Percentiles rank a stretch among this genome's conserved stretches.
These are phyloP conservation scores for Caenorhabditis becei DNA, from an alignment of 2,888 invertebrate species.

Conservation along the genomic window DNA sequence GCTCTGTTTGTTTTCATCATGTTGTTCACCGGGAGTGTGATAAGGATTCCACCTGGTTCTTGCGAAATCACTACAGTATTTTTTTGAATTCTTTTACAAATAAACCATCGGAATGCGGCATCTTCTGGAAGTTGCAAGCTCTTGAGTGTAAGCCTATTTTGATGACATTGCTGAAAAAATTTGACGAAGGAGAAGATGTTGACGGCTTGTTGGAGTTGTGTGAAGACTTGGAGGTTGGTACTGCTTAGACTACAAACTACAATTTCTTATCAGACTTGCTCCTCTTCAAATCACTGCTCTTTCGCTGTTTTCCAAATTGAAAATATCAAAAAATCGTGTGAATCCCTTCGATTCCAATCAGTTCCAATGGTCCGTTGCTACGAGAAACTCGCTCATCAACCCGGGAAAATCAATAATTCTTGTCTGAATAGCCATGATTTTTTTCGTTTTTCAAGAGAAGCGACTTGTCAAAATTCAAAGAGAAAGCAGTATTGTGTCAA, in stretches of 20 bases:
- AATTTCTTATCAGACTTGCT: not conserved
- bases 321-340: too few relatives aligned
- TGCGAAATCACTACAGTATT: not conserved
- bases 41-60: not conserved
- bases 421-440: too few relatives aligned
- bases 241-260: slow-evolving; percentile 2
- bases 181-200: not conserved
- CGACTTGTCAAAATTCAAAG: too few relatives aligned
- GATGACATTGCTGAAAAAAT: not conserved
- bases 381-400: too few relatives aligned
- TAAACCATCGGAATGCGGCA: not conserved
- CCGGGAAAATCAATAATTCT: too few relatives aligned
- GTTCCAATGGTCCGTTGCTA: too few relatives aligned
- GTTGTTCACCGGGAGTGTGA: not conserved
- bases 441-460: too few relatives aligned
- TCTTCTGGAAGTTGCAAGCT: not conserved
- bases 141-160: not conserved
- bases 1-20: not conserved
- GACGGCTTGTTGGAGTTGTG: not conserved
- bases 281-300: too few relatives aligned
- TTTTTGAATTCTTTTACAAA: not conserved
- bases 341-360: too few relatives aligned
- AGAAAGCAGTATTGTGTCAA: too few relatives aligned
- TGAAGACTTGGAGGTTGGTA: slow-evolving; percentile 13
- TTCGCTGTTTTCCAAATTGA: too few relatives aligned